phyloP scores from a whole-genome alignment of 2,797 vertebrate species.

The Lacerta agilis region DNA sequence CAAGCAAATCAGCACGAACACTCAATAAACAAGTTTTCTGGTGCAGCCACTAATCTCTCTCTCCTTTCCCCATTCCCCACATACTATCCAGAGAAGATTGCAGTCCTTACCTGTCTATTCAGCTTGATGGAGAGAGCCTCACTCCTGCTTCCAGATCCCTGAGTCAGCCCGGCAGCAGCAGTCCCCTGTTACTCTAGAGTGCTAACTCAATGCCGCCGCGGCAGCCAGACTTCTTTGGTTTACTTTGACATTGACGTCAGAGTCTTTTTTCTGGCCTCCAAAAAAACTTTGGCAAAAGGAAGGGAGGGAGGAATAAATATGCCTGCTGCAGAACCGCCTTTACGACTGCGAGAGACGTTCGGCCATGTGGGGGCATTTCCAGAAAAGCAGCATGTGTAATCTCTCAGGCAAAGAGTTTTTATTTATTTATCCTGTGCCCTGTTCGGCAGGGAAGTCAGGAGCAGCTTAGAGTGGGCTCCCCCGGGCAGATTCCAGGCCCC shows the following conservation, averaged over 20 bases:
- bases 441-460: not conserved
- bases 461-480: not conserved
- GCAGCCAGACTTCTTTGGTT: conserved; percentile 72
- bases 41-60: too few species aligned
- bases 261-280: conserved; percentile 64
- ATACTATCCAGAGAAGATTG: accelerated
- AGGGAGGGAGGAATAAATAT: conserved; percentile 42
- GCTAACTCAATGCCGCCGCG: conserved; percentile 46
- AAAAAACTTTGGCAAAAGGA: conserved; percentile 73
- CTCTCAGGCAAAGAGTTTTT: not conserved
- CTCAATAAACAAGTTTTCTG: too few species aligned
- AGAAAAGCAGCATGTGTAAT: not conserved
- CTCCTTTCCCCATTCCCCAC: too few species aligned
- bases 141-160: not conserved
- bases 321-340: conserved; percentile 36
- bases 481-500: not conserved
- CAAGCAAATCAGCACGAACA: too few species aligned
- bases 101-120: conserved; percentile 46
- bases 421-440: not conserved
- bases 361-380: conserved; percentile 2
- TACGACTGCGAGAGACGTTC: not conserved
- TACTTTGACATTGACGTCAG: conserved; percentile 78
- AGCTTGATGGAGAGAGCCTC: conserved; percentile 25
- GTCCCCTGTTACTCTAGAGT: conserved; percentile 27
- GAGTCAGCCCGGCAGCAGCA: not conserved